Evolutionary conservation across 2,797 vertebrate species (phyloP).

Genomic region (Siniperca undulata): DNA sequence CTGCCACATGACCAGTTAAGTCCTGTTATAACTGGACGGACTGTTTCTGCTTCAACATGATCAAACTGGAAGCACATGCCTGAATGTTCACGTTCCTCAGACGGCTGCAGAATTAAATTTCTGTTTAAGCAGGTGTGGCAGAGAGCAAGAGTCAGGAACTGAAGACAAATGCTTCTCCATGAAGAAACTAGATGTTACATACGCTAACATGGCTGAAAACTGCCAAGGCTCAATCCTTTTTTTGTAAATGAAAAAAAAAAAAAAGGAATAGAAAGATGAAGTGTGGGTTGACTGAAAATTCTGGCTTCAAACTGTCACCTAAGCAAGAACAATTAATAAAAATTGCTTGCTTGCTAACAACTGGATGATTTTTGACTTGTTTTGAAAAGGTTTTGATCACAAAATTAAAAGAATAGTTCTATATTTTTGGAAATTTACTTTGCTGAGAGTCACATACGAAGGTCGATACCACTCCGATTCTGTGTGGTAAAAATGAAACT

Average conservation of each 20-base stretch:
- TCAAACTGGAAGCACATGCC: slow-evolving; percentile 51
- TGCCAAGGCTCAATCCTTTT: not conserved
- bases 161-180: not conserved
- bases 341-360: too few species aligned
- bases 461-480: not conserved
- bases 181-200: not conserved
- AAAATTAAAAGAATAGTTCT: not conserved
- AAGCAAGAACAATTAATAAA: too few species aligned
- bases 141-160: not conserved
- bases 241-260: not conserved
- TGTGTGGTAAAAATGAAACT: not conserved
- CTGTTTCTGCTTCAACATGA: slow-evolving; percentile 22
- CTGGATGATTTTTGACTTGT: too few species aligned
- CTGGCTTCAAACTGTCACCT: not conserved
- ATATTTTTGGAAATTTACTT: not conserved
- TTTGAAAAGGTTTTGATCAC: not conserved
- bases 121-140: slow-evolving; percentile 1
- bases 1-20: slow-evolving; percentile 24
- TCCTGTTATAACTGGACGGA: slow-evolving; percentile 4
- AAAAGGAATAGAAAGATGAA: not conserved
- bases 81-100: slow-evolving; percentile 28
- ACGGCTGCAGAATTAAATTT: slow-evolving; percentile 15
- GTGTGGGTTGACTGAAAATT: not conserved
- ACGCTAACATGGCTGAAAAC: not conserved
- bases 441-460: not conserved